phyloP scores from a whole-genome alignment of 2,113 vertebrate species.

The Gorsachius goisagi region DNA sequence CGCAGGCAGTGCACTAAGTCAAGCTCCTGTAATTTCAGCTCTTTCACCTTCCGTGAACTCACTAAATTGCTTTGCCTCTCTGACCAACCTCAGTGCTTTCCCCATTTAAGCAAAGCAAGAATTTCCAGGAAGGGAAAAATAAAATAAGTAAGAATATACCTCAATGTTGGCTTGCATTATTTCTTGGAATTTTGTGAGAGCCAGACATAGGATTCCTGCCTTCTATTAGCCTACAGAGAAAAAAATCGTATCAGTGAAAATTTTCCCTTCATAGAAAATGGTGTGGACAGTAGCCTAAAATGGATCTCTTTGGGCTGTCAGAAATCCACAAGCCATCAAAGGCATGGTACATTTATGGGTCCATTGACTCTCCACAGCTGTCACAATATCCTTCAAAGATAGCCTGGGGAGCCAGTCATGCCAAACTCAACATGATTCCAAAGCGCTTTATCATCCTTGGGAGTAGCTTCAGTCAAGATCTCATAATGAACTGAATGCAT shows the following conservation, averaged over 20 bases:
- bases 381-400: background rate
- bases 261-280: background rate
- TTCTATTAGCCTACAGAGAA: background rate
- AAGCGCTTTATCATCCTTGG: background rate
- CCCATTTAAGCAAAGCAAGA: background rate
- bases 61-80: background rate
- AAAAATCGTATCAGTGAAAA: background rate
- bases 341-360: background rate
- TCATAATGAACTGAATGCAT: background rate
- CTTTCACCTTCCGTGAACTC: constrained; percentile 9
- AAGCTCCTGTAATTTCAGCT: background rate
- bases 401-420: background rate
- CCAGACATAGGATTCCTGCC: background rate
- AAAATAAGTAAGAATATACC: background rate
- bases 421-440: background rate
- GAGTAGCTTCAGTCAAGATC: background rate
- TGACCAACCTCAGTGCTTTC: background rate
- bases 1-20: background rate
- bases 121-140: background rate
- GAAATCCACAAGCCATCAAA: background rate
- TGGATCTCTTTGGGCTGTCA: background rate
- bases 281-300: background rate
- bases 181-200: background rate
- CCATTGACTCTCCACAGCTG: background rate
- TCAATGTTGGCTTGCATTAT: background rate